Base-by-base conservation (phyloP, 2,888 invertebrate species). In the Heteromyza rotundicornis region DNA sequence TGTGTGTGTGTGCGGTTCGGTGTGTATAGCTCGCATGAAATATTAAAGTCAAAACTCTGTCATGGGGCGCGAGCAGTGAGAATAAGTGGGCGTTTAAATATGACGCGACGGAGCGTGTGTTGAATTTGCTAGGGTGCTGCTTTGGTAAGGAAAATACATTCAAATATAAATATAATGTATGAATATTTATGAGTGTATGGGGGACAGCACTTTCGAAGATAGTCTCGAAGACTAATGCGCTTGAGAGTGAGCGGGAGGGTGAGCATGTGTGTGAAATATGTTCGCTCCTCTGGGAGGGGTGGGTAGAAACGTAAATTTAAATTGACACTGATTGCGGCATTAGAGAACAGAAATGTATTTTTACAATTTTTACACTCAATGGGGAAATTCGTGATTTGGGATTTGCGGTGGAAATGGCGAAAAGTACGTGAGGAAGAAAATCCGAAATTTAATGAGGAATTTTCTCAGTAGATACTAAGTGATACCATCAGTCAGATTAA, bases 11-110 rank as follows among this genome's bases (percentile, higher is more conserved):
- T 57, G 36, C 57, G 56, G 63, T 58, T n/a, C 55, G 20, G 58
- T 55, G 63, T 64, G 64, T 66, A 66, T 64, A 68, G 70, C 70
- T 65, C 62, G 67, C 72, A 60, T 51, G 55, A 63, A n/a, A 40
- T 12, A n/a, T n/a, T 8, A 14, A n/a, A 40, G 40, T 40, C 40
- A 40, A 40, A 40, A n/a, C n/a, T 3, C 7, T 12, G 16, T n/a
- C 40, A 12, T 32, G 32, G 32, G 32, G 32, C 5, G 32, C 12
- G 32, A 32, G 32, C 32, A 5, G 32, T 32, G 32, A 5, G 32
- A 32, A 40, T 7, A 19, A 47, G 17, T 19, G 17, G 47, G 47
- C 47, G 47, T 47, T 47, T 14, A 47, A 47, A 19, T 19, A 47
- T 40, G 40, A 10, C 3, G 40, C 40, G 14, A n/a, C n/a, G n/a